Percentiles rank a stretch among this genome's conserved stretches.
phyloP scores from a whole-genome alignment of 2,113 vertebrate species.

The Actinemys pallida region DNA sequence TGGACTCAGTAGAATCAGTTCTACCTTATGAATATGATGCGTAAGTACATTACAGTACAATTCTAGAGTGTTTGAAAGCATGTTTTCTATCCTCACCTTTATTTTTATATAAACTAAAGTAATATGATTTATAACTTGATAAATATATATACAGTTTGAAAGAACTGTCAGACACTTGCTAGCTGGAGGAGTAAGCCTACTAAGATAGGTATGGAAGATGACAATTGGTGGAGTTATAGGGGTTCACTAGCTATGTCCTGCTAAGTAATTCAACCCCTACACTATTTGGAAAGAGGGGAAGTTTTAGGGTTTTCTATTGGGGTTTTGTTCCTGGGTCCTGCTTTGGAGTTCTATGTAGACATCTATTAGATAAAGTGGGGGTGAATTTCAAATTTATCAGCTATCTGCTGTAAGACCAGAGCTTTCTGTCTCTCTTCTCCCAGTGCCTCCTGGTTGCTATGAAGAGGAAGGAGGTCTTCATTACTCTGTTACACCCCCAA shows the following conservation, averaged over 20 bases:
- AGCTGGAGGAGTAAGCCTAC: neutral
- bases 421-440: neutral
- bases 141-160: fast-evolving
- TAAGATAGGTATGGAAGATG: fast-evolving
- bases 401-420: neutral
- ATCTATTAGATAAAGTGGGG: neutral
- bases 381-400: neutral
- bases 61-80: neutral
- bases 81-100: neutral
- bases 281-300: neutral
- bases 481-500: neutral
- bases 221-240: neutral
- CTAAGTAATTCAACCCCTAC: fast-evolving
- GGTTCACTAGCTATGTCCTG: neutral
- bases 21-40: slow-evolving; percentile 90
- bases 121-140: neutral
- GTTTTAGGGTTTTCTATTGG: neutral
- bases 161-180: neutral
- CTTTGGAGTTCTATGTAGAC: neutral
- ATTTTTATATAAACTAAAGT: fast-evolving
- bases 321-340: neutral
- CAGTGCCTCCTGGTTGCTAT: neutral
- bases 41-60: slow-evolving; percentile 77
- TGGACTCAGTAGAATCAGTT: slow-evolving; percentile 92
- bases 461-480: neutral